Percentiles rank a stretch among this genome's conserved stretches.
These are phyloP conservation scores for Neomorphus geoffroyi DNA, from an alignment of 2,797 vertebrate genomes.

Conservation along the genomic window DNA sequence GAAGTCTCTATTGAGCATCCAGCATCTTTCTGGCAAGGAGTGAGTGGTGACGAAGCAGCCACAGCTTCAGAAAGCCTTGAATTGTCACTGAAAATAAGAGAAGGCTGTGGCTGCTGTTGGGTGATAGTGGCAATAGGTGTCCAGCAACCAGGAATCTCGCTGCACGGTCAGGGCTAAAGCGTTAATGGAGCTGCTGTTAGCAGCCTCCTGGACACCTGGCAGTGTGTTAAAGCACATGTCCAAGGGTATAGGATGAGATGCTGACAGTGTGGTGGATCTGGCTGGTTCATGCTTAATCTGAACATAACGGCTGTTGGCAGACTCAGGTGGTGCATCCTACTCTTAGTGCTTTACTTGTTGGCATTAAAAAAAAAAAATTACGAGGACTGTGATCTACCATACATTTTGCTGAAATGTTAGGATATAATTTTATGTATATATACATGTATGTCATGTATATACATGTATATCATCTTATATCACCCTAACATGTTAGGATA, in stretches of 20 bases:
- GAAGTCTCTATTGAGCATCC: background rate
- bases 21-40: background rate
- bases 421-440: background rate
- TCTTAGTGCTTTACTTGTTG: background rate
- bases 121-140: background rate
- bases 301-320: background rate
- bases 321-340: background rate
- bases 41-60: background rate
- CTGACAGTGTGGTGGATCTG: background rate
- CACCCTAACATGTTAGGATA: too few relatives aligned
- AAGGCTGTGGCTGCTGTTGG: fast-evolving
- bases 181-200: background rate
- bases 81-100: background rate
- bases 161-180: fast-evolving
- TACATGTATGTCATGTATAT: too few relatives aligned
- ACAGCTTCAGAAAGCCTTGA: background rate
- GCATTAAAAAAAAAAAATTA: background rate
- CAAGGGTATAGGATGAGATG: background rate
- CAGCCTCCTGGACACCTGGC: background rate
- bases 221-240: background rate
- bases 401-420: background rate
- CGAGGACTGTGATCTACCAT: background rate
- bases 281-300: background rate
- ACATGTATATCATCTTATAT: too few relatives aligned
- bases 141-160: background rate